phyloP scores from a whole-genome alignment of 2,888 invertebrate species.

The Acanthosepion esculentum region DNA sequence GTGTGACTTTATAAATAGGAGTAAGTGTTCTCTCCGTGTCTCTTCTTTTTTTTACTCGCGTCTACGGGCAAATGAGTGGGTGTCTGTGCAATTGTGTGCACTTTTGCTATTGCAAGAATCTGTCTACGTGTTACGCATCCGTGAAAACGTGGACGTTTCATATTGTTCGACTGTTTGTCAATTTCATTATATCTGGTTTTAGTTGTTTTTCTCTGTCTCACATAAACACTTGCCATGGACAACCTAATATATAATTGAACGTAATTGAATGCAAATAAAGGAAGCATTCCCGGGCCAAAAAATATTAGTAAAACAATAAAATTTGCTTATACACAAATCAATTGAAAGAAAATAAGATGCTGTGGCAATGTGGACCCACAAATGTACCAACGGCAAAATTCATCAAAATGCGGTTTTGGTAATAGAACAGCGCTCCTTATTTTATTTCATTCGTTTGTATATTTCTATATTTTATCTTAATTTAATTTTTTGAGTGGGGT shows the following conservation, averaged over 20 bases:
- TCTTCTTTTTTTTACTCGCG: too few relatives aligned
- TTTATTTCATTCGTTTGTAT: neutral
- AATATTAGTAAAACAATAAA: neutral
- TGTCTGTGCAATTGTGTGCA: too few relatives aligned
- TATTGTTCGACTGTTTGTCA: too few relatives aligned
- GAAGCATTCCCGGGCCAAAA: neutral
- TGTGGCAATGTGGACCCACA: neutral
- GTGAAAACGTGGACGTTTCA: too few relatives aligned
- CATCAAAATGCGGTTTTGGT: constrained; percentile 11
- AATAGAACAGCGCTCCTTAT: neutral
- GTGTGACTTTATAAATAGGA: neutral
- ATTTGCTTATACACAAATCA: neutral
- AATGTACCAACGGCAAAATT: neutral
- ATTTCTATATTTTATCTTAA: neutral
- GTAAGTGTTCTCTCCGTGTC: too few relatives aligned
- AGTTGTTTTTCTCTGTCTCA: neutral
- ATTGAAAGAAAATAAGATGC: neutral
- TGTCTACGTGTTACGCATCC: too few relatives aligned
- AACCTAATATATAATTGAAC: constrained; percentile 11
- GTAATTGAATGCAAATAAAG: neutral
- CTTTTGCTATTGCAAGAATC: too few relatives aligned
- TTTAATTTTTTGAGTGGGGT: neutral
- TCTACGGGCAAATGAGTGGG: too few relatives aligned
- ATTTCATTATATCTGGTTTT: too few relatives aligned
- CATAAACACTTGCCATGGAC: neutral